Base-by-base conservation (phyloP, 92 coral and sea anemone genomes). In the Bergia puertoricense region DNA sequence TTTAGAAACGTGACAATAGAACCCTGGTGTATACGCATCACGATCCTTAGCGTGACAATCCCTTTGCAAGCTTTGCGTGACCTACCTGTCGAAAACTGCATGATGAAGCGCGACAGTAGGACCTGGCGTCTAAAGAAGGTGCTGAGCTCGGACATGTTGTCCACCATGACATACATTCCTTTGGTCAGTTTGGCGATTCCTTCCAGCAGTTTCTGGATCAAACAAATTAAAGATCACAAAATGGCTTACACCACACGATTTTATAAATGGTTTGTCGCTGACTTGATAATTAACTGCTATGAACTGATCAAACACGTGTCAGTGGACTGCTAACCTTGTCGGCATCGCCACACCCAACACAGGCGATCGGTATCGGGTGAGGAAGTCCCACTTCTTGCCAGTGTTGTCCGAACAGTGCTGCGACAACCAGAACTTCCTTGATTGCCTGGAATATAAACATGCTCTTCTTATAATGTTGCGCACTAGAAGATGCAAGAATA, bases 261-360 rank as follows among this genome's bases (percentile, higher is more conserved):
- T 5, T 30, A 3, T 15, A 20, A 4, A 5, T 6, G 0, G 18
- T 54, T 54, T 54, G 16, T 8, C 59, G 14, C 59, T 54, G 59
- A 13, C 59, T 54, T 54, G 2, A 54, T 11, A 13, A 51, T 15
- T 9, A 51, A 51, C 57, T 51, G 57, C 57, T 51, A 51, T 51
- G 57, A 11, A 8, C 57, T 51, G 15, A 13, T 51, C 57, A 8
- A 51, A 16, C 38, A 30, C 39, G 72, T 37, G 45, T 80, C 65
- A 59, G n/a, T 11, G 44, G 0, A 16, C 22, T 8, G 39, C 83
- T 41, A 23, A 91, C 94, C 90, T 86, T 77, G 76, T 93, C 95
- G n/a, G 95, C 95, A 20, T 93, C 93, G 10, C 93, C 95, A 74
- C 95, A 93, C 2, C 95, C 95, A 74, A 93, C 95, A 76, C 95